Percentiles rank a stretch among this genome's conserved stretches.
Evolutionary conservation across 2,888 invertebrate genomes (phyloP).

Genomic region (Lepeophtheirus nordmannii): DNA sequence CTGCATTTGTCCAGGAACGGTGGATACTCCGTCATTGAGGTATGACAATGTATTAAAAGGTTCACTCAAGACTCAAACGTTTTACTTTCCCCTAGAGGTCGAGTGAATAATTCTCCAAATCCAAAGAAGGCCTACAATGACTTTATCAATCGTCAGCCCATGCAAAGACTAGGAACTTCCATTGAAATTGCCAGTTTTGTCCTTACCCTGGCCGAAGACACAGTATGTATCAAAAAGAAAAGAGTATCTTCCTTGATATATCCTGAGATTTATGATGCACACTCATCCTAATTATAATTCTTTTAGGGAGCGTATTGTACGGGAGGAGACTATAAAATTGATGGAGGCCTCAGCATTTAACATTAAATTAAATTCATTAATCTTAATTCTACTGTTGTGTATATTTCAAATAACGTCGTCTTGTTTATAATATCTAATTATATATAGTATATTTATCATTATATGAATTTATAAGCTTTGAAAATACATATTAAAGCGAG

Average conservation of each 20-base stretch:
- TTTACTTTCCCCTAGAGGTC: slow-evolving; percentile 15
- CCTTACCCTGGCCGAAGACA: slow-evolving; percentile 31
- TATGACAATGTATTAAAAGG: neutral
- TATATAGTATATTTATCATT: too few relatives aligned
- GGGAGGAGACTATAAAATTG: slow-evolving; percentile 30
- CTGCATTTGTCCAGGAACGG: slow-evolving; percentile 31
- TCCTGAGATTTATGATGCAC: too few relatives aligned
- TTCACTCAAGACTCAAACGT: neutral
- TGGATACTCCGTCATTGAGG: slow-evolving; percentile 29
- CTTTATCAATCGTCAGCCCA: slow-evolving; percentile 30
- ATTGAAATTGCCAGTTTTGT: slow-evolving; percentile 31
- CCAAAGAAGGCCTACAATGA: slow-evolving; percentile 29
- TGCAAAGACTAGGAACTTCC: slow-evolving; percentile 31
- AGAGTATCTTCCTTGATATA: slow-evolving; percentile 4
- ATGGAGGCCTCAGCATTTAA: slow-evolving; percentile 30
- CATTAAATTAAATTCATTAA: too few relatives aligned
- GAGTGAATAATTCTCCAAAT: slow-evolving; percentile 28
- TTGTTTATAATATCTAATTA: too few relatives aligned
- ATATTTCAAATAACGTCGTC: too few relatives aligned
- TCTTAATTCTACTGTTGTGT: too few relatives aligned
- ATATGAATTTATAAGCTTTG: too few relatives aligned
- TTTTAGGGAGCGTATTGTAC: slow-evolving; percentile 30
- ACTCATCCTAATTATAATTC: too few relatives aligned
- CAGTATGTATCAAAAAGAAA: slow-evolving; percentile 27
- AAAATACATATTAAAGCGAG: too few relatives aligned